Conservation (phyloP, 2,797 vertebrate species). For the Novumbra hubbsi region DNA sequence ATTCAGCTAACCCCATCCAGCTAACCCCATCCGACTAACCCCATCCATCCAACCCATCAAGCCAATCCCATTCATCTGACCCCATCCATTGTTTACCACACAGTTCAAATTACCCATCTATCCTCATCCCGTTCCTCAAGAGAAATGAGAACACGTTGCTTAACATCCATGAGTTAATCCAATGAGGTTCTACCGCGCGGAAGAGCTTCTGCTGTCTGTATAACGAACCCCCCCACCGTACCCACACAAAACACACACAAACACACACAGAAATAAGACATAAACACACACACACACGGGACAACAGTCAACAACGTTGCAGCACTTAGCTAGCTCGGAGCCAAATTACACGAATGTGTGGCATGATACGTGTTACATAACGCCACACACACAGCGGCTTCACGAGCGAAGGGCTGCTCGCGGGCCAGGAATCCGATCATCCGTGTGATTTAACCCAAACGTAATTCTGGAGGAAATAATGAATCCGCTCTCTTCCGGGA, state of each 20-base stretch:
- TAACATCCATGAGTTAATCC: background rate
- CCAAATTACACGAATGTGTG: background rate
- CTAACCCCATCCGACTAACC: background rate
- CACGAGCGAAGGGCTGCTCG: background rate
- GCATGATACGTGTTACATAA: conserved; percentile 7
- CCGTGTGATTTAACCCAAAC: conserved; percentile 39
- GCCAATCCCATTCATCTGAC: background rate
- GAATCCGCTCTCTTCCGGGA: conserved; percentile 19
- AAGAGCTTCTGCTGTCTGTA: background rate
- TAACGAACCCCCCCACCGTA: background rate
- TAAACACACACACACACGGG: background rate
- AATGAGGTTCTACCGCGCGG: background rate
- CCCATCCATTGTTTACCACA: background rate
- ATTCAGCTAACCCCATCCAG: background rate
- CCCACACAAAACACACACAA: background rate
- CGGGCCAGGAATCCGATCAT: conserved; percentile 20
- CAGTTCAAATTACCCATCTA: background rate
- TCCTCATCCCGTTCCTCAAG: background rate
- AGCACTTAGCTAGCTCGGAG: background rate
- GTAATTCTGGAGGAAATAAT: conserved; percentile 38
- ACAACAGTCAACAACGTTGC: background rate
- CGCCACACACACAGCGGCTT: background rate
- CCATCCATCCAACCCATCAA: background rate
- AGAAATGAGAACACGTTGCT: background rate
- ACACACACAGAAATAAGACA: background rate